phyloP scores from a whole-genome alignment of 2,797 vertebrate species.

The Apodemus agrarius region DNA sequence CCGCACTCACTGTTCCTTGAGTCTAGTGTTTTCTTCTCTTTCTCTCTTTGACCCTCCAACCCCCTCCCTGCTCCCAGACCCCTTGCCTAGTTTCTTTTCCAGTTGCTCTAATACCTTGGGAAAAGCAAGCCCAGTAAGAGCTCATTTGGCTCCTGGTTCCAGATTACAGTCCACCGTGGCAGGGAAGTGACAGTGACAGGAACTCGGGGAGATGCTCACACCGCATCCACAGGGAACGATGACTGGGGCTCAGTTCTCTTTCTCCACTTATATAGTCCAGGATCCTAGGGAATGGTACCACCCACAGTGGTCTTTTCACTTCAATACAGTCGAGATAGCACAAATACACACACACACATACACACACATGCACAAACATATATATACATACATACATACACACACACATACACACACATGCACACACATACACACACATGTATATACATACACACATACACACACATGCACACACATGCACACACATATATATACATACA shows the following conservation, averaged over 20 bases:
- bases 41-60: no score
- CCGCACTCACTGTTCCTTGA: background rate
- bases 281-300: background rate
- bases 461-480: no score
- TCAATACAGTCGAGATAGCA: background rate
- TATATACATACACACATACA: no score
- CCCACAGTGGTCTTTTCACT: background rate
- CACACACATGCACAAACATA: no score
- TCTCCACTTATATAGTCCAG: background rate
- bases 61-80: no score
- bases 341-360: no score
- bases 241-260: background rate
- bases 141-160: background rate
- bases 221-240: background rate
- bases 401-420: no score
- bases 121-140: background rate
- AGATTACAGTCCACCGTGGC: background rate
- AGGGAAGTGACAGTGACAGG: background rate
- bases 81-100: background rate
- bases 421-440: no score
- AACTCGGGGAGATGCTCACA: background rate
- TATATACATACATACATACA: no score
- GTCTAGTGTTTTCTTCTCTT: background rate
- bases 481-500: no score
- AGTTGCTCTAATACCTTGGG: no score